Percentiles rank a stretch among this genome's conserved stretches.
These are phyloP conservation scores for Bombus superbus DNA, from an alignment of 1,140 invertebrate species.

Conservation along the genomic window DNA sequence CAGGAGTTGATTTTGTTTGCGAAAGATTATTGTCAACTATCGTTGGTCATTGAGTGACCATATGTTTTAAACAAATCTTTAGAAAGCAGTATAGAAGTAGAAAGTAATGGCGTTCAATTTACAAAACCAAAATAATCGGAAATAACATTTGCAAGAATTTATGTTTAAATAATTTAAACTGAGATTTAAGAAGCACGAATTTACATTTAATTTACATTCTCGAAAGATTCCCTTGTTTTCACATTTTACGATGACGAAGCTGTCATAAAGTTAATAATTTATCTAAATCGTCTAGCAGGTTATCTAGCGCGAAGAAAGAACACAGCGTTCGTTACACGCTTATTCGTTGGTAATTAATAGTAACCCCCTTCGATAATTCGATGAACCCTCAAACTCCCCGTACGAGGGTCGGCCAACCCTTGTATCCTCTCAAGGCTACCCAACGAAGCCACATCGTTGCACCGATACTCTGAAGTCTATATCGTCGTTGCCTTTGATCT, in stretches of 20 bases:
- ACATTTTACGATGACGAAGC: neutral
- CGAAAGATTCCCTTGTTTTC: neutral
- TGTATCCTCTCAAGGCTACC: constrained; percentile 51
- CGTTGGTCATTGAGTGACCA: too few relatives aligned
- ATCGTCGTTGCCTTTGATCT: constrained; percentile 33
- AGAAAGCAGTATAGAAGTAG: too few relatives aligned
- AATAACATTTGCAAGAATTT: neutral
- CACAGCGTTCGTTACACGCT: constrained; percentile 22
- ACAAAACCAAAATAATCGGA: neutral
- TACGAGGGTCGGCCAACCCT: constrained; percentile 45
- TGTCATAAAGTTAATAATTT: neutral
- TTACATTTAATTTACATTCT: neutral
- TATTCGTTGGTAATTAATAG: constrained; percentile 68
- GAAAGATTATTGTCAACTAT: too few relatives aligned
- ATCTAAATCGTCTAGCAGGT: too few relatives aligned
- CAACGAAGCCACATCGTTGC: constrained; percentile 30
- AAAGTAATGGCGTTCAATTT: too few relatives aligned
- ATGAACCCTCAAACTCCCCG: constrained; percentile 56
- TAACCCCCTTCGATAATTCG: constrained; percentile 66
- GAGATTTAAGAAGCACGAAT: neutral
- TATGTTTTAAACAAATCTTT: too few relatives aligned
- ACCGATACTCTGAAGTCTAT: constrained; percentile 23
- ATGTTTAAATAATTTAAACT: neutral
- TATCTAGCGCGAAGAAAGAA: neutral
- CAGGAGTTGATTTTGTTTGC: too few relatives aligned